Conservation (phyloP, 2,113 vertebrate genomes). For the Tetraodon nigroviridis region DNA sequence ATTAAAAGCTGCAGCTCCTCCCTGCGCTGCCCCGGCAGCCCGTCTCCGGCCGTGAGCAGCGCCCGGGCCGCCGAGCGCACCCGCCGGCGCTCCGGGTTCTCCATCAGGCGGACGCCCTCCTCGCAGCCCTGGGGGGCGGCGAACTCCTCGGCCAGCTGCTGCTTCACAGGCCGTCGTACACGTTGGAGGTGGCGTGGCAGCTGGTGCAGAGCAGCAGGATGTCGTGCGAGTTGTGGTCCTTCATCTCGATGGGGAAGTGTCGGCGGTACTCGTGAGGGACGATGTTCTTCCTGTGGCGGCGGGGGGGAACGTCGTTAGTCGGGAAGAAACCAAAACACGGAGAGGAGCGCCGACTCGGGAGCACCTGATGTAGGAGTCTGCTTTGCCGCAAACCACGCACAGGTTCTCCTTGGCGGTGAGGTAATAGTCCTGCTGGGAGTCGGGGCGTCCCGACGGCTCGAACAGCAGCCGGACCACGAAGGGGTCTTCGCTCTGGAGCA, state of each 20-base stretch:
- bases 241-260: constrained; percentile 95
- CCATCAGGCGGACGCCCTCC: constrained; percentile 83
- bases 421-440: constrained; percentile 93
- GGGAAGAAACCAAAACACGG: background rate
- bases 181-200: constrained; percentile 92
- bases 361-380: constrained; percentile 93
- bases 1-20: constrained; percentile 80
- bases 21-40: constrained; percentile 77
- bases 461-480: constrained; percentile 91
- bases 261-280: constrained; percentile 94
- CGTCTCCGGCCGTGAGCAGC: constrained; percentile 80
- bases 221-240: constrained; percentile 97
- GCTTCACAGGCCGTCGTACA: constrained; percentile 90
- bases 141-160: constrained; percentile 85
- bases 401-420: constrained; percentile 93
- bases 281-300: constrained; percentile 84
- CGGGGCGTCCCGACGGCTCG: constrained; percentile 92
- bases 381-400: constrained; percentile 94
- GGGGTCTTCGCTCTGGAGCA: constrained; percentile 86
- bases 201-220: constrained; percentile 92
- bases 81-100: constrained; percentile 83
- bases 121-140: constrained; percentile 88
- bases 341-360: background rate
- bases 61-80: constrained; percentile 90
- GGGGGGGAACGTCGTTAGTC: background rate